Base-by-base conservation (phyloP, 2,888 invertebrate genomes). In the Thecocarcelia acutangulata region DNA sequence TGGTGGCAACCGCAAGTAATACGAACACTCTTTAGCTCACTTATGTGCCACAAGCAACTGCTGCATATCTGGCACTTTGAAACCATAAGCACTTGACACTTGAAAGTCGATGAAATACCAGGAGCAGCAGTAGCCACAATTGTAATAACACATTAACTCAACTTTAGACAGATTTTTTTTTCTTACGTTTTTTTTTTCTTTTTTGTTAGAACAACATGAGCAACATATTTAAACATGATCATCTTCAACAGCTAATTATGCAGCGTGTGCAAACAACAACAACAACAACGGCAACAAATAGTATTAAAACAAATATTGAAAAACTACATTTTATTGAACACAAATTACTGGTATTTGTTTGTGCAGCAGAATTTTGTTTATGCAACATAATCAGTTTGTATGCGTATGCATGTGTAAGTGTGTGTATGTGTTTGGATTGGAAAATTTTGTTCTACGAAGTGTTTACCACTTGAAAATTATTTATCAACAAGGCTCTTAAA, bases 61-160 rank as follows among this genome's bases (percentile, higher is more conserved):
- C 40, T 19, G 24, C 42, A 50, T 58, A 63, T 68, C 68, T 69
- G 64, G 72, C 72, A 72, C 80, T 76, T 72, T 59, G 33, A 48
- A 48, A n/a, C 37, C 77, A 48, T 66, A 82, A 74, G 77, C 75
- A 82, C 78, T 82, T 82, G 82, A 82, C 82, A 82, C 78, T 78
- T 78, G 74, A 82, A 75, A 70, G 66, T 70, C 78, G 78, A 70
- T 78, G 78, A 82, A 70, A 82, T 77, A 66, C 54, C 70, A 21
- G 74, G 44, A 78, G 74, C 76, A 64, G 58, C 37, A 63, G 59
- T 64, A 63, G 42, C 63, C 28, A 40, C 69, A 28, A 46, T 44
- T 21, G 48, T 37, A 69, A 3, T 13, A 50, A 21, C 52, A 54
- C 48, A 77, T 33, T 12, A 24, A 24, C 15, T 46, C 54, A 61